phyloP scores from a whole-genome alignment of 2,113 vertebrate species.

The Pachyramphus minor region DNA sequence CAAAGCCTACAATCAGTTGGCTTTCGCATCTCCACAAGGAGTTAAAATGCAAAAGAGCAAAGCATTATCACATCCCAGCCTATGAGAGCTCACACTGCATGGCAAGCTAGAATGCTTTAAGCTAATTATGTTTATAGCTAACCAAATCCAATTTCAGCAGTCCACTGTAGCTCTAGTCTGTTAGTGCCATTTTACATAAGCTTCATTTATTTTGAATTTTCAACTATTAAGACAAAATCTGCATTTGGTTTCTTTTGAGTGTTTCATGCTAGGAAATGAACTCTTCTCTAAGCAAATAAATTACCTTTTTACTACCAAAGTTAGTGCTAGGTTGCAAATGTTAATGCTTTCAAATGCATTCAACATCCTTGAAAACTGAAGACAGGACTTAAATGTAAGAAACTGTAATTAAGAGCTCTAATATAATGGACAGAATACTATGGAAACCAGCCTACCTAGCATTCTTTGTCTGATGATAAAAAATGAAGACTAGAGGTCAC shows the following conservation, averaged over 20 bases:
- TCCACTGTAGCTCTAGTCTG: conserved; percentile 52
- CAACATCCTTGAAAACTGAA: conserved; percentile 45
- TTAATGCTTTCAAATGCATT: conserved; percentile 48
- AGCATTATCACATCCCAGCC: conserved; percentile 47
- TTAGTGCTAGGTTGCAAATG: conserved; percentile 12
- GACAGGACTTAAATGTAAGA: conserved; percentile 19
- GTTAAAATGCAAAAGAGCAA: conserved; percentile 70
- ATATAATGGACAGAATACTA: background rate
- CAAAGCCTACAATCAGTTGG: conserved; percentile 48
- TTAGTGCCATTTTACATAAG: conserved; percentile 66
- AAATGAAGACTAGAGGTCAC: background rate
- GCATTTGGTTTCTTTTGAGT: conserved; percentile 57
- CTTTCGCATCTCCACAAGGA: conserved; percentile 57
- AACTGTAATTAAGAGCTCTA: conserved; percentile 25
- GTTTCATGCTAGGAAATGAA: conserved; percentile 64
- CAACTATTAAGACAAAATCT: conserved; percentile 38
- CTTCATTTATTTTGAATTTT: conserved; percentile 70
- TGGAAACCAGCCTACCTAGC: background rate
- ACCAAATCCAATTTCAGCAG: conserved; percentile 68
- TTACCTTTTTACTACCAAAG: conserved; percentile 56
- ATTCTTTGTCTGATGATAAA: background rate
- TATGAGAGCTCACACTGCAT: conserved; percentile 49
- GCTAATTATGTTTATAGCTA: conserved; percentile 73
- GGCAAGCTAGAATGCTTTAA: conserved; percentile 61
- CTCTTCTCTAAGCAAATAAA: conserved; percentile 55